phyloP scores from a whole-genome alignment of 2,888 invertebrate genomes.

The Galeopsomyia nigrocyanea region DNA sequence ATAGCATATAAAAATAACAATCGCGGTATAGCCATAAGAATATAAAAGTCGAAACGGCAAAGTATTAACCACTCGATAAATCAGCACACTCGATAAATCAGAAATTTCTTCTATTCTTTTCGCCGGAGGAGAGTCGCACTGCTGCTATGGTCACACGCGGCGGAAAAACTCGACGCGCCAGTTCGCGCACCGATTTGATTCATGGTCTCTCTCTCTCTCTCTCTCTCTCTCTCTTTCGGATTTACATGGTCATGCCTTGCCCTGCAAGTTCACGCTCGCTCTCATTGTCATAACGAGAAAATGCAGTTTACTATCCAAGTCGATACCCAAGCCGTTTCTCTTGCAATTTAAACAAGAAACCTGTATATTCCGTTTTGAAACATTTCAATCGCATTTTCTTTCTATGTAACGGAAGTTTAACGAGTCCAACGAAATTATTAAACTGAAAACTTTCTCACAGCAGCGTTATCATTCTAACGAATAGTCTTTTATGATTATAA shows the following conservation, averaged over 20 bases:
- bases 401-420: too few species aligned
- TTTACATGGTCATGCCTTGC: slow-evolving; percentile 18
- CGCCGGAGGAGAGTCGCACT: slow-evolving; percentile 21
- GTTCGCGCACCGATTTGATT: slow-evolving; percentile 43
- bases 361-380: too few species aligned
- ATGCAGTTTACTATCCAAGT: slow-evolving; percentile 8
- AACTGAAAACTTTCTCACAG: too few species aligned
- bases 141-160: neutral
- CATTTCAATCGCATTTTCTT: too few species aligned
- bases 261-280: slow-evolving; percentile 16
- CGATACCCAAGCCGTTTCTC: too few species aligned
- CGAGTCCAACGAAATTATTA: too few species aligned
- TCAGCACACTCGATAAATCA: slow-evolving; percentile 37
- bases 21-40: slow-evolving; percentile 21
- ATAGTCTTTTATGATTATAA: too few species aligned
- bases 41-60: slow-evolving; percentile 20
- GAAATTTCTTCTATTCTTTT: slow-evolving; percentile 35
- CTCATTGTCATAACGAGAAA: slow-evolving; percentile 26
- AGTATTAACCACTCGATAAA: slow-evolving; percentile 37
- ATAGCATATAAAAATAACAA: slow-evolving; percentile 12
- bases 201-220: slow-evolving; percentile 36
- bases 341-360: too few species aligned
- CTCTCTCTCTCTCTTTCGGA: too few species aligned
- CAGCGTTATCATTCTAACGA: too few species aligned
- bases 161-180: slow-evolving; percentile 26